Evolutionary conservation across 2,113 vertebrate genomes (phyloP).

Genomic region (Centropus bengalensis): DNA sequence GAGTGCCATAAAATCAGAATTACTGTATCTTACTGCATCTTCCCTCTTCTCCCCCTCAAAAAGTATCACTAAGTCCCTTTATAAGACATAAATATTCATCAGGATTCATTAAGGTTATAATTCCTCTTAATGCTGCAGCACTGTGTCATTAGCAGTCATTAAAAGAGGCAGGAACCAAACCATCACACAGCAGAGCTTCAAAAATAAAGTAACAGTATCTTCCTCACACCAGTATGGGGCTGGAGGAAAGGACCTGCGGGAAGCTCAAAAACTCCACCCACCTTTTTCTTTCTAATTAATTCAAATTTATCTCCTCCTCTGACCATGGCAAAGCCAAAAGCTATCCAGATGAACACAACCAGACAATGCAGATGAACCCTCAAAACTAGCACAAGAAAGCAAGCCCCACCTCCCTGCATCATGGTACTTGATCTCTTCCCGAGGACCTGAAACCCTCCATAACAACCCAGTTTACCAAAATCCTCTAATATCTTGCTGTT

Average conservation of each 20-base stretch:
- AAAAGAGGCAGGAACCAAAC: neutral
- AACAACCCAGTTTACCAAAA: neutral
- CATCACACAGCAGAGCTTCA: neutral
- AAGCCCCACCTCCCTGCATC: rapidly evolving
- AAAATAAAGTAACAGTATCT: neutral
- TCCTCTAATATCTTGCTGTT: rapidly evolving
- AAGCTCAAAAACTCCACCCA: neutral
- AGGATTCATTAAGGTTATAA: neutral
- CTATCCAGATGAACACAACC: neutral
- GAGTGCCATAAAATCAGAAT: neutral
- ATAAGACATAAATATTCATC: neutral
- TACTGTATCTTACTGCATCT: neutral
- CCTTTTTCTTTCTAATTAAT: neutral
- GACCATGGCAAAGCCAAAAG: neutral
- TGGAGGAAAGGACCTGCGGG: neutral
- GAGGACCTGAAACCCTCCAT: neutral
- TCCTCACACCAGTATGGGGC: rapidly evolving
- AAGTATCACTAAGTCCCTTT: neutral
- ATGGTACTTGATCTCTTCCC: neutral
- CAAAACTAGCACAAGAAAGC: too few relatives aligned
- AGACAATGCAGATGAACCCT: neutral
- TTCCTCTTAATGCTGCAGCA: neutral
- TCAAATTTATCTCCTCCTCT: neutral
- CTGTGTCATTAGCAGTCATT: neutral
- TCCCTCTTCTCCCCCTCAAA: neutral